Conservation (phyloP, 2,113 vertebrate species). For the Anhinga rufa region DNA sequence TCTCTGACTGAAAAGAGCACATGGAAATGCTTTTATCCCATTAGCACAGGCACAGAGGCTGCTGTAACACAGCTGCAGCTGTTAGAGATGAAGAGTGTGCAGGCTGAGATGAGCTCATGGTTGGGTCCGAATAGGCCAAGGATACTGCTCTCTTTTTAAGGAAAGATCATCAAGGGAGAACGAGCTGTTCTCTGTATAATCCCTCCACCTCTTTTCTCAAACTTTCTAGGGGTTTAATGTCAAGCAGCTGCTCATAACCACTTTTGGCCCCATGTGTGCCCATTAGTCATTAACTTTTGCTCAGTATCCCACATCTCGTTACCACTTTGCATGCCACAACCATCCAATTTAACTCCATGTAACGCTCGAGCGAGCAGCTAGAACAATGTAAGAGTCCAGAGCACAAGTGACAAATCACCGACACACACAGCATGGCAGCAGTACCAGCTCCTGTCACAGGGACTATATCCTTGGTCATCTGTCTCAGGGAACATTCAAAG, state of each 20-base stretch:
- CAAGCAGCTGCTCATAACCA: background rate
- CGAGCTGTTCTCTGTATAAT: background rate
- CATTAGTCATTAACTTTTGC: background rate
- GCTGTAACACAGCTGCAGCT: conserved; percentile 6
- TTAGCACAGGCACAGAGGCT: background rate
- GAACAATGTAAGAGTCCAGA: background rate
- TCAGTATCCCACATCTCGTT: background rate
- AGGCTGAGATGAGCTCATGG: background rate
- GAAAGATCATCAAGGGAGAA: background rate
- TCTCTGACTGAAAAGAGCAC: background rate
- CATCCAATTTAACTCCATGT: background rate
- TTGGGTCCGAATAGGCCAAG: background rate
- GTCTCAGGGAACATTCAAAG: background rate
- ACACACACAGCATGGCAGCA: background rate
- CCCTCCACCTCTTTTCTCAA: background rate
- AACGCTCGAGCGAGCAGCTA: background rate
- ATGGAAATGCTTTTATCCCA: conserved; percentile 13
- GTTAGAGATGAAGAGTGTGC: background rate
- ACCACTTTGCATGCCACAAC: background rate
- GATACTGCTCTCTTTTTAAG: background rate
- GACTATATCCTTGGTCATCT: background rate
- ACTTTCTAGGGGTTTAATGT: background rate
- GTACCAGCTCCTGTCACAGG: background rate
- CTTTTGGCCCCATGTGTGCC: background rate
- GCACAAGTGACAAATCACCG: background rate